A percentile compares a stretch with the other conserved stretches of the same genome.
These are phyloP conservation scores for Numenius phaeopus DNA, from an alignment of 2,797 vertebrate genomes.

Conservation along the genomic window DNA sequence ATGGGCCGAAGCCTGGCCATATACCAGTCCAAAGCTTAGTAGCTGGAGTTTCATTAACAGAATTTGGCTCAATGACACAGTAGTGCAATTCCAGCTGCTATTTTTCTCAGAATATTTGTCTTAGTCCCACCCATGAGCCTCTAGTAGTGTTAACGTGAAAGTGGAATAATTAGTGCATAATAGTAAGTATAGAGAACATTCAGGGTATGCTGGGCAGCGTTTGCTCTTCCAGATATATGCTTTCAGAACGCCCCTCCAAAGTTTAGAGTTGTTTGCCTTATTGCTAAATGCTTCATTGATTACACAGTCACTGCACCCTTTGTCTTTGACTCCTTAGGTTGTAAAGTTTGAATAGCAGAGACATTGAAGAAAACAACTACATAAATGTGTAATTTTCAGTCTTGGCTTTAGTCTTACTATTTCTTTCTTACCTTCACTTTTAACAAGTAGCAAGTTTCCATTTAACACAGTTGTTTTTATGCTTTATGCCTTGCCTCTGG, in stretches of 20 bases:
- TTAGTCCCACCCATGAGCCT: not conserved
- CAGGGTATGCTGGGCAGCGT: not conserved
- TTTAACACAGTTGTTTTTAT: not conserved
- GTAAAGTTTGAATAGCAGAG: not conserved
- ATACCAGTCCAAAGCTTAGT: not conserved
- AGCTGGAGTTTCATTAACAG: not conserved
- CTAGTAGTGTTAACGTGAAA: not conserved
- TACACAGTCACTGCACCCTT: not conserved
- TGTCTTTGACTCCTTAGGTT: not conserved
- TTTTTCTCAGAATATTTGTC: not conserved
- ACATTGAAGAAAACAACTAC: not conserved
- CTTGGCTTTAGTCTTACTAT: not conserved
- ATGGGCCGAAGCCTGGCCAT: not conserved
- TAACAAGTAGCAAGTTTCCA: not conserved
- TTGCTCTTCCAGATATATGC: not conserved
- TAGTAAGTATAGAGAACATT: not conserved
- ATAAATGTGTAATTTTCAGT: not conserved
- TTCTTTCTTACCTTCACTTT: not conserved
- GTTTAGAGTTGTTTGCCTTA: not conserved
- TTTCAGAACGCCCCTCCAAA: not conserved
- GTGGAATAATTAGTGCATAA: not conserved
- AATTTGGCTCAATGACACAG: not conserved
- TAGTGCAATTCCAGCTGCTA: not conserved
- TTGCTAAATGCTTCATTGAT: not conserved
- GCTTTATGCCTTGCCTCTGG: conserved; percentile 31